These are phyloP conservation scores for Cotesia congregata DNA, from an alignment of 2,888 invertebrate species.

Conservation along the genomic window DNA sequence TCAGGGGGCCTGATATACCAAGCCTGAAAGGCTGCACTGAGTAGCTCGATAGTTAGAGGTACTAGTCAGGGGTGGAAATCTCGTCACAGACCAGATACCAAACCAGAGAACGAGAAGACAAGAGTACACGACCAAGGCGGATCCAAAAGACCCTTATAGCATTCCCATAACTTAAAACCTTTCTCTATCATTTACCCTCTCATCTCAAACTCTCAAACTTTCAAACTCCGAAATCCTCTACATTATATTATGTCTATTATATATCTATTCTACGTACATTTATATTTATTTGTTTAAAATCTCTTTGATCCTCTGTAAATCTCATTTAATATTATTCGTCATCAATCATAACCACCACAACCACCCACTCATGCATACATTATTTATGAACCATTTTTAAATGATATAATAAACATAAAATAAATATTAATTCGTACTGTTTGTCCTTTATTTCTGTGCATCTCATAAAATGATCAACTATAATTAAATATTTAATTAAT, in stretches of 20 bases:
- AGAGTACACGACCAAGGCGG: constrained; percentile 65
- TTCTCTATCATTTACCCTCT: constrained; percentile 30
- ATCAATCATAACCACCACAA: background rate
- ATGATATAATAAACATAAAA: background rate
- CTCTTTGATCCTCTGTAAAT: background rate
- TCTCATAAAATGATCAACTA: background rate
- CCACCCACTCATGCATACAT: background rate
- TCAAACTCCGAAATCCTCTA: background rate
- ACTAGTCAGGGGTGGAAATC: constrained; percentile 35
- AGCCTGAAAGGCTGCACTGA: background rate
- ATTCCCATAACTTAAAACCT: constrained; percentile 54
- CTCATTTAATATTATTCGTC: background rate
- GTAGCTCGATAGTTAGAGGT: constrained; percentile 27
- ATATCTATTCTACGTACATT: too few relatives aligned
- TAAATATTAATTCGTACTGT: too few relatives aligned
- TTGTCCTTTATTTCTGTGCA: too few relatives aligned
- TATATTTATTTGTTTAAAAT: constrained; percentile 8
- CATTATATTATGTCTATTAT: constrained; percentile 15
- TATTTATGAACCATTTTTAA: background rate
- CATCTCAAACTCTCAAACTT: background rate
- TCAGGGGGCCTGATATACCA: too few relatives aligned
- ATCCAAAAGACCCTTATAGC: constrained; percentile 62
- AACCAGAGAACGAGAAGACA: constrained; percentile 48
- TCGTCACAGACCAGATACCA: constrained; percentile 41
- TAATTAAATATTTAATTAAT: background rate